Evolutionary conservation across 1,140 invertebrate genomes (phyloP).

Genomic region (Cylas formicarius): DNA sequence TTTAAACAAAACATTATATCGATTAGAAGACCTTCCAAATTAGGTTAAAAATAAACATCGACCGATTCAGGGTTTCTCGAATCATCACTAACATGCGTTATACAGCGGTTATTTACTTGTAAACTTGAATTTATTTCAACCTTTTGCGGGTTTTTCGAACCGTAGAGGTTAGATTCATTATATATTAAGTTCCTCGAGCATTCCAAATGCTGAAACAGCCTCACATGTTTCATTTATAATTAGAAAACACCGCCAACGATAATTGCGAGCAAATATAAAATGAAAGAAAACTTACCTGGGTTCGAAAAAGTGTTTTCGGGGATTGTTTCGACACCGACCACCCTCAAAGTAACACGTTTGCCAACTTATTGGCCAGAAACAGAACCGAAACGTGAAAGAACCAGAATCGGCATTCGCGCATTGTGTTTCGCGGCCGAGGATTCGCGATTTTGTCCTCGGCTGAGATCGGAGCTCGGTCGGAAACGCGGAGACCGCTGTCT

Average conservation of each 20-base stretch:
- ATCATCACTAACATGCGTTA: neutral
- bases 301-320: constrained; percentile 11
- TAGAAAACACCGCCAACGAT: neutral
- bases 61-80: neutral
- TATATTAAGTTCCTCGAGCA: constrained; percentile 4
- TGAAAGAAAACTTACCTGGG: constrained; percentile 20
- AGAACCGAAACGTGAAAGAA: constrained; percentile 36
- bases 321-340: constrained; percentile 30
- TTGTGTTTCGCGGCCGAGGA: constrained; percentile 16
- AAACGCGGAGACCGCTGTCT: neutral
- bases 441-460: constrained; percentile 7
- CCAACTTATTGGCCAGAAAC: constrained; percentile 39
- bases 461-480: constrained; percentile 8
- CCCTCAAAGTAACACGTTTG: constrained; percentile 37
- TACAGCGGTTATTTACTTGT: neutral
- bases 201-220: neutral
- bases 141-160: neutral
- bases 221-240: neutral
- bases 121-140: neutral
- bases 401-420: constrained; percentile 32
- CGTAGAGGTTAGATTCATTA: neutral
- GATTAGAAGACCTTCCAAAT: constrained; percentile 4
- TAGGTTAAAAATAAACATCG: constrained; percentile 12
- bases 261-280: neutral
- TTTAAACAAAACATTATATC: neutral